A percentile compares a stretch with the other conserved stretches of the same genome.
These are phyloP conservation scores for Morpho deidamia DNA, from an alignment of 2,888 invertebrate species.

Conservation along the genomic window DNA sequence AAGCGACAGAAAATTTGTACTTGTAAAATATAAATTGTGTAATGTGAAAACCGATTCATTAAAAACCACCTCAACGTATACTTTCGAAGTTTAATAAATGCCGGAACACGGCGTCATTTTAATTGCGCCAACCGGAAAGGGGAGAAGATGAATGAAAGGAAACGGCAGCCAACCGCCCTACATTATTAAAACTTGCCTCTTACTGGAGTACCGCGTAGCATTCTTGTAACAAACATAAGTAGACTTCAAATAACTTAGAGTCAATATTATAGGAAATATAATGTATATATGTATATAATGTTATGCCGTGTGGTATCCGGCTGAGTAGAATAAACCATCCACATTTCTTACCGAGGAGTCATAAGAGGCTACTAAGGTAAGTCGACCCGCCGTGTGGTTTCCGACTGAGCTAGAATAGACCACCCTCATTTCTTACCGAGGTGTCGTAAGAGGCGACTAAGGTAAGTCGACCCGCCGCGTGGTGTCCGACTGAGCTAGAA, in stretches of 20 bases:
- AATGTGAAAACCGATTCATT: conserved; percentile 33
- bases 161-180: conserved; percentile 71
- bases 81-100: conserved; percentile 74
- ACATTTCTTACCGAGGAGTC: too few species aligned
- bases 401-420: too few species aligned
- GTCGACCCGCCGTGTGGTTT: too few species aligned
- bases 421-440: too few species aligned
- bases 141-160: conserved; percentile 75
- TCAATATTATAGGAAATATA: conserved; percentile 19
- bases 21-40: background rate
- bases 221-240: conserved; percentile 58
- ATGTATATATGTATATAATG: background rate
- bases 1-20: too few species aligned
- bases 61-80: conserved; percentile 61
- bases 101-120: conserved; percentile 73
- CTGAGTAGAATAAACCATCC: too few species aligned
- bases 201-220: conserved; percentile 48
- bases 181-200: conserved; percentile 76
- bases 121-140: conserved; percentile 75
- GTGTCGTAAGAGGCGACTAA: too few species aligned
- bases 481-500: too few species aligned
- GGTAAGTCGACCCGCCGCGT: too few species aligned
- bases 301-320: too few species aligned
- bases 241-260: conserved; percentile 51
- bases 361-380: too few species aligned